Evolutionary conservation across 2,797 vertebrate species (phyloP).

Genomic region (Acridotheres tristis): DNA sequence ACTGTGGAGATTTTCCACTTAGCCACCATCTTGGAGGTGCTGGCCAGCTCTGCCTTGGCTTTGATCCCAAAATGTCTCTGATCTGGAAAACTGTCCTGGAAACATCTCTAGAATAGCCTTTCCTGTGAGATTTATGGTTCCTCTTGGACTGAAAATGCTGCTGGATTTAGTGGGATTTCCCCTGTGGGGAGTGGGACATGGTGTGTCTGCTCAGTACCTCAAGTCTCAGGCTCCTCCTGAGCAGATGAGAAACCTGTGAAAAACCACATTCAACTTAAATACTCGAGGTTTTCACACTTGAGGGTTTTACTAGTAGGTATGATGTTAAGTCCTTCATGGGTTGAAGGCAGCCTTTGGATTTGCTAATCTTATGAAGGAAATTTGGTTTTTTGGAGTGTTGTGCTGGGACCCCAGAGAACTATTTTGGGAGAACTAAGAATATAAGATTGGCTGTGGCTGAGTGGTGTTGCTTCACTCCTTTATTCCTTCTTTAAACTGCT

Average conservation of each 20-base stretch:
- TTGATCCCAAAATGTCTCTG: background rate
- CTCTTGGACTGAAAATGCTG: background rate
- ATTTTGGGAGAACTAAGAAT: background rate
- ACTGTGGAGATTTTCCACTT: background rate
- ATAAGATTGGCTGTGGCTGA: background rate
- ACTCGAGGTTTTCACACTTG: background rate
- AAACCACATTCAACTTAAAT: background rate
- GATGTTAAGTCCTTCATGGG: background rate
- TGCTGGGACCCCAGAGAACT: background rate
- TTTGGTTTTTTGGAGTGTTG: background rate
- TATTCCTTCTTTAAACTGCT: background rate
- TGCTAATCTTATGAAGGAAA: background rate
- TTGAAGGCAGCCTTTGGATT: background rate
- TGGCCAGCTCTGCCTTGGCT: slow-evolving; percentile 4
- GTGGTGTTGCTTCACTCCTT: background rate
- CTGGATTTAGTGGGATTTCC: background rate
- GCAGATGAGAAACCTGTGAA: background rate
- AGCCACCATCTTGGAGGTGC: background rate
- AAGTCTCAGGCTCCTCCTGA: background rate
- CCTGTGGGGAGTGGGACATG: background rate
- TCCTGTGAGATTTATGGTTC: slow-evolving; percentile 33
- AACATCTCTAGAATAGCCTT: background rate
- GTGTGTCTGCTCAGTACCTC: background rate
- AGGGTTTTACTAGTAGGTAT: background rate
- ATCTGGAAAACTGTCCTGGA: background rate